Conservation (phyloP, 2,113 vertebrate species). For the Ceyx margarethae region DNA sequence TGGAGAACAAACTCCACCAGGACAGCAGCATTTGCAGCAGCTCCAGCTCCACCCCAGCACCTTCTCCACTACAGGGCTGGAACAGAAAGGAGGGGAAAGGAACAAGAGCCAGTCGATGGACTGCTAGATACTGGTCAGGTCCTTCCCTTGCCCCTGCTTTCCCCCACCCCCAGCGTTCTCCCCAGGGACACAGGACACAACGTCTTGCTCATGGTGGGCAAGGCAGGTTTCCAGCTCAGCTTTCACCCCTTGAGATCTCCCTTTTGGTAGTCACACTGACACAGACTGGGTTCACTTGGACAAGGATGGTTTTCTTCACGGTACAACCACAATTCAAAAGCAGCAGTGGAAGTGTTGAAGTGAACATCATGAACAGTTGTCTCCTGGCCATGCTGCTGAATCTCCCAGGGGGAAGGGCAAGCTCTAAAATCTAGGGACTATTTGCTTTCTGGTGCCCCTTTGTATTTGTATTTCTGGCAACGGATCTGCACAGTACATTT, state of each 20-base stretch:
- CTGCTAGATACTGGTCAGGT: background rate
- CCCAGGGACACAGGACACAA: background rate
- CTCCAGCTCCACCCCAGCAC: background rate
- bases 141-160: background rate
- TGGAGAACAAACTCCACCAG: background rate
- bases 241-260: background rate
- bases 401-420: background rate
- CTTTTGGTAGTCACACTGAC: background rate
- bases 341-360: background rate
- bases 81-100: background rate
- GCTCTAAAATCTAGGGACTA: background rate
- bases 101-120: background rate
- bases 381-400: background rate
- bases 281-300: background rate
- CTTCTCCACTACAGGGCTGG: background rate
- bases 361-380: background rate
- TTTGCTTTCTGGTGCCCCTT: background rate
- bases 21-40: background rate
- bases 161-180: background rate
- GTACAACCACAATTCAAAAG: background rate
- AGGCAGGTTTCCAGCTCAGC: background rate
- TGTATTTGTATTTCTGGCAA: background rate
- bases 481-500: accelerated
- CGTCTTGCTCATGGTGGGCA: background rate
- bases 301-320: background rate